Percentiles rank a stretch among this genome's conserved stretches.
Conservation (phyloP, 1,140 invertebrate genomes). For the Harlomillsia oculata region DNA sequence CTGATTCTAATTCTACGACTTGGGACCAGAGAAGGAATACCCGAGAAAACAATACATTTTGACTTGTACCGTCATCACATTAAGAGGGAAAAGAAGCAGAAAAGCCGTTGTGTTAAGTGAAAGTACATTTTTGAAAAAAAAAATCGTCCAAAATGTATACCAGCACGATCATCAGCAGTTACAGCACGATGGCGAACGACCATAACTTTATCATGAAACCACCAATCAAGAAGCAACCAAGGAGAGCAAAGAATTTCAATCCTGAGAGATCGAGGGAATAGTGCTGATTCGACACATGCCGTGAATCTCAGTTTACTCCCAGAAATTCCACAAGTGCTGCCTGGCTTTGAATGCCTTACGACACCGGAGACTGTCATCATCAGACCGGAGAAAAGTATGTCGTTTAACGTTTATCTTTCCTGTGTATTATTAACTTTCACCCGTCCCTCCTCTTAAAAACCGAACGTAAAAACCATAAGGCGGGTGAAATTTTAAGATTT, state of each 20-base stretch:
- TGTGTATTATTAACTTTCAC: too few species aligned
- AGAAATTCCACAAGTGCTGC: constrained; percentile 12
- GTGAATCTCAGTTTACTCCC: constrained; percentile 15
- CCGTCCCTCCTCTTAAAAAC: too few species aligned
- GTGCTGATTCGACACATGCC: constrained; percentile 9
- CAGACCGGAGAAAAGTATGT: constrained; percentile 26
- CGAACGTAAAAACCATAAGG: too few species aligned
- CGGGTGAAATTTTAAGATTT: too few species aligned
- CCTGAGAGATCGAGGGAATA: constrained; percentile 9
- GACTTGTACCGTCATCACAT: too few species aligned
- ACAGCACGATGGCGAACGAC: constrained; percentile 22
- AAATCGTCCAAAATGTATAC: constrained; percentile 20
- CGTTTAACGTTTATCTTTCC: constrained; percentile 6
- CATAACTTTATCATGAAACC: constrained; percentile 22
- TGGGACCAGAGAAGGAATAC: too few species aligned
- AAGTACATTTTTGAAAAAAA: too few species aligned
- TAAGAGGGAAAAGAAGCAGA: too few species aligned
- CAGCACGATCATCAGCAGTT: constrained; percentile 23
- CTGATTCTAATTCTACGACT: too few species aligned
- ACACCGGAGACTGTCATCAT: constrained; percentile 14
- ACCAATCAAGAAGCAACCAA: constrained; percentile 16
- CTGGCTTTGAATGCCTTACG: constrained; percentile 14
- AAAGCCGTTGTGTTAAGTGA: too few species aligned
- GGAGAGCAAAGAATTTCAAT: constrained; percentile 7
- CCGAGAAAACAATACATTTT: too few species aligned